Evolutionary conservation across 2,797 vertebrate genomes (phyloP).

Genomic region (Dallia pectoralis): DNA sequence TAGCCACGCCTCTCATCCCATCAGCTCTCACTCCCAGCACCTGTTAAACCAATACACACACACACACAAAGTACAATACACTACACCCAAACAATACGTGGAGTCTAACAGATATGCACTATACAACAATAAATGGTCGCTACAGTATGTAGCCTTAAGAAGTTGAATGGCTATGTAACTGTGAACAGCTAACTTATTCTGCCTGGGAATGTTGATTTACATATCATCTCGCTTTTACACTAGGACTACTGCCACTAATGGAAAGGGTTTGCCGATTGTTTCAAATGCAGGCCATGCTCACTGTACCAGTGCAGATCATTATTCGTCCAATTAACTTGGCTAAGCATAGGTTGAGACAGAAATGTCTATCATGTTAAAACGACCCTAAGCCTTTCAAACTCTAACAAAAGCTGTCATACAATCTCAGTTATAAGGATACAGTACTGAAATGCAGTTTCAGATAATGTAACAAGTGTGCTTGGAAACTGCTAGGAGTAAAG

Average conservation of each 20-base stretch:
- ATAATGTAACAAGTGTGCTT: slow-evolving; percentile 27
- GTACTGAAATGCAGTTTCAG: slow-evolving; percentile 19
- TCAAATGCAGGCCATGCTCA: background rate
- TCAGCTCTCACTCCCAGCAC: no score
- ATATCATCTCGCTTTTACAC: no score
- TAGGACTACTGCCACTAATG: no score
- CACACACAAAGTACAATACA: no score
- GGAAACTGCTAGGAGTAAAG: slow-evolving; percentile 53
- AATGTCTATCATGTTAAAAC: slow-evolving; percentile 25
- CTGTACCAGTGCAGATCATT: background rate
- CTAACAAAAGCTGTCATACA: slow-evolving; percentile 32
- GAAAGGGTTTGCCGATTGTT: background rate
- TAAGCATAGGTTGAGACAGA: background rate
- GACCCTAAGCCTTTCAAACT: slow-evolving; percentile 35
- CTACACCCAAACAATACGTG: no score
- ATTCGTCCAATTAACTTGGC: background rate
- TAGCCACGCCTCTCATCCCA: no score
- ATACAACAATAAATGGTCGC: no score
- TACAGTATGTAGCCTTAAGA: background rate
- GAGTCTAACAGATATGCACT: no score
- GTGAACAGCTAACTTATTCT: background rate
- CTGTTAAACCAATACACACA: no score
- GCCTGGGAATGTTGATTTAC: background rate
- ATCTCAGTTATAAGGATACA: slow-evolving; percentile 38
- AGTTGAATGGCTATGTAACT: background rate